A percentile compares a stretch with the other conserved stretches of the same genome.
Evolutionary conservation across 92 coral and sea anemone genomes (phyloP).

Genomic region (Plumapathes pennacea): DNA sequence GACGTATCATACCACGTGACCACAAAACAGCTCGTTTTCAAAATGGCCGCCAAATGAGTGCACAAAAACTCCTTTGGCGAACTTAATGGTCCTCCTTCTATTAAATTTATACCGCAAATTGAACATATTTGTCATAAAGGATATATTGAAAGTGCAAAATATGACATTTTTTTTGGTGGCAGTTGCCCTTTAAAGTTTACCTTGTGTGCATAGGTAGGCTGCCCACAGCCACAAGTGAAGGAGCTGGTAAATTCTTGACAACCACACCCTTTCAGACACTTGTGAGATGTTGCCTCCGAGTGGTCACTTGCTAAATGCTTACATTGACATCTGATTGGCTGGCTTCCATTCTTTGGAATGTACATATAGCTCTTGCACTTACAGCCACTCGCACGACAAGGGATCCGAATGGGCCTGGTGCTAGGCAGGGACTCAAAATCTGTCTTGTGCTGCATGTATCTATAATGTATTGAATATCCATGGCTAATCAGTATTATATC

Average conservation of each 20-base stretch:
- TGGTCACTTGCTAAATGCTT: conserved; percentile 93
- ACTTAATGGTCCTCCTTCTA: no score
- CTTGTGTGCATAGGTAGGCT: conserved; percentile 91
- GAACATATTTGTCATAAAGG: no score
- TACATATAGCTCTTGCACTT: conserved; percentile 82
- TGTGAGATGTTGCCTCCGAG: conserved; percentile 76
- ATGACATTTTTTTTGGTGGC: not conserved
- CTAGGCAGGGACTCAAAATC: conserved; percentile 79
- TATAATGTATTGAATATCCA: no score
- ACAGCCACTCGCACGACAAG: conserved; percentile 80
- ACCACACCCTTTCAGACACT: conserved; percentile 85
- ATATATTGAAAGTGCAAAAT: not conserved
- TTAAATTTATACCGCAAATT: no score
- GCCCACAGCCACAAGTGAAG: conserved; percentile 94
- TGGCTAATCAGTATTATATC: no score
- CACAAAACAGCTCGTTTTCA: no score
- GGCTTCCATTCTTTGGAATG: conserved; percentile 92
- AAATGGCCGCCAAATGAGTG: no score
- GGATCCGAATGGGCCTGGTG: conserved; percentile 82
- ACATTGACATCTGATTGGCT: conserved; percentile 97
- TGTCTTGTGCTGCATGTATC: conserved; percentile 93
- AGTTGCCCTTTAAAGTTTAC: conserved; percentile 12
- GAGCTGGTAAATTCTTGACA: conserved; percentile 87
- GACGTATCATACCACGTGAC: no score
- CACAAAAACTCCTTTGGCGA: no score